Percentiles rank a stretch among this genome's conserved stretches.
phyloP scores from a whole-genome alignment of 2,113 vertebrate genomes.

The Brevimyrus niger region DNA sequence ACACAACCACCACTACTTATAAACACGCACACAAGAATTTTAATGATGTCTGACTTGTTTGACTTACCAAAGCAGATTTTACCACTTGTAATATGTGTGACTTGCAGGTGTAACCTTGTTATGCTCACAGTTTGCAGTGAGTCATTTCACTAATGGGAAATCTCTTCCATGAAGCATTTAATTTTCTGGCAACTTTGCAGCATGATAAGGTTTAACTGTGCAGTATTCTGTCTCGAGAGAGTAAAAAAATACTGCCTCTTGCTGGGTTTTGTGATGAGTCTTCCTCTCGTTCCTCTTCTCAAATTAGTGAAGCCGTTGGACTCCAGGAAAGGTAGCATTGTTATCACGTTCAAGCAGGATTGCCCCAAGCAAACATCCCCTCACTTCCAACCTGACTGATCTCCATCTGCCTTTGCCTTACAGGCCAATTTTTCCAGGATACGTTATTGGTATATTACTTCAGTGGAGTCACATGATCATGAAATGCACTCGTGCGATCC shows the following conservation, averaged over 20 bases:
- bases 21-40: neutral
- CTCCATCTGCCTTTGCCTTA: neutral
- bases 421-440: neutral
- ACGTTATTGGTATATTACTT: neutral
- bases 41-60: neutral
- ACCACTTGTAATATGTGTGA: neutral
- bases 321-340: neutral
- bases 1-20: neutral
- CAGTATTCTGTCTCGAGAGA: neutral
- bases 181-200: neutral
- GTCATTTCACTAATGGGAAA: neutral
- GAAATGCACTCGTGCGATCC: neutral
- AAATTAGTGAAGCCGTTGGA: neutral
- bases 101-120: neutral
- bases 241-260: neutral
- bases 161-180: conserved; percentile 3
- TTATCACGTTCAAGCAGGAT: neutral
- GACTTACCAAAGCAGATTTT: neutral
- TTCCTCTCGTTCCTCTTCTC: neutral
- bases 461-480: neutral
- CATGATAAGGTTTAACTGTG: neutral
- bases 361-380: neutral
- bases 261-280: neutral
- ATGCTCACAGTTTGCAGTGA: neutral
- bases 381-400: neutral